Conservation (phyloP, 92 coral and sea anemone species). For the Zoanthus solanderi region DNA sequence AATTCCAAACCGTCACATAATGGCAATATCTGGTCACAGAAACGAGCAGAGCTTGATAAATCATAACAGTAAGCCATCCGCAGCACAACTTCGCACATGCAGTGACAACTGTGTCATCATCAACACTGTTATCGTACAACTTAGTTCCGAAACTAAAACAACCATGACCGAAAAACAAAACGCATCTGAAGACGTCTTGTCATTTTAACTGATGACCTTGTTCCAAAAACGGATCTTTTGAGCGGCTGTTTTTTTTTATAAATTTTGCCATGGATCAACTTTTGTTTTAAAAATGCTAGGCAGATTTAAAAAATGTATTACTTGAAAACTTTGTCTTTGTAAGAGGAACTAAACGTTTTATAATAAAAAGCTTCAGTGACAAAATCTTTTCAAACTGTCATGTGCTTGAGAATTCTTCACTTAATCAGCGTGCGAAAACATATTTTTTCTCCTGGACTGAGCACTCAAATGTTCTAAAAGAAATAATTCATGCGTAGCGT, state of each 20-base stretch:
- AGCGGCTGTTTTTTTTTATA: neutral
- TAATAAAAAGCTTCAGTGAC: too few relatives aligned
- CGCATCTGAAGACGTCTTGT: slow-evolving; percentile 12
- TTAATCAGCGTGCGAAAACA: too few relatives aligned
- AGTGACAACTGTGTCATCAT: neutral
- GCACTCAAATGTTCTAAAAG: too few relatives aligned
- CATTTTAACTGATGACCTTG: neutral
- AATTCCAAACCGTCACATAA: neutral
- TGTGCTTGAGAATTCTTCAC: too few relatives aligned
- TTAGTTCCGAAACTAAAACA: neutral
- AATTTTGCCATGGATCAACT: neutral
- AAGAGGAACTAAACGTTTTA: too few relatives aligned
- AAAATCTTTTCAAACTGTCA: too few relatives aligned
- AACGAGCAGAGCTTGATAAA: slow-evolving; percentile 4
- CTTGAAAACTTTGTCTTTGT: too few relatives aligned
- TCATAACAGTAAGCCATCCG: neutral
- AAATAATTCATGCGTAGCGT: too few relatives aligned
- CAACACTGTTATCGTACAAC: neutral
- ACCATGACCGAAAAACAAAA: neutral
- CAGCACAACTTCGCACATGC: neutral
- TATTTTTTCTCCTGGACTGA: too few relatives aligned
- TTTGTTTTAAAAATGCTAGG: too few relatives aligned
- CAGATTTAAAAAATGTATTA: too few relatives aligned
- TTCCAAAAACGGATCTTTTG: neutral
- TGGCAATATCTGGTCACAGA: neutral